These are phyloP conservation scores for Morone saxatilis DNA, from an alignment of 2,113 vertebrate genomes.

Conservation along the genomic window DNA sequence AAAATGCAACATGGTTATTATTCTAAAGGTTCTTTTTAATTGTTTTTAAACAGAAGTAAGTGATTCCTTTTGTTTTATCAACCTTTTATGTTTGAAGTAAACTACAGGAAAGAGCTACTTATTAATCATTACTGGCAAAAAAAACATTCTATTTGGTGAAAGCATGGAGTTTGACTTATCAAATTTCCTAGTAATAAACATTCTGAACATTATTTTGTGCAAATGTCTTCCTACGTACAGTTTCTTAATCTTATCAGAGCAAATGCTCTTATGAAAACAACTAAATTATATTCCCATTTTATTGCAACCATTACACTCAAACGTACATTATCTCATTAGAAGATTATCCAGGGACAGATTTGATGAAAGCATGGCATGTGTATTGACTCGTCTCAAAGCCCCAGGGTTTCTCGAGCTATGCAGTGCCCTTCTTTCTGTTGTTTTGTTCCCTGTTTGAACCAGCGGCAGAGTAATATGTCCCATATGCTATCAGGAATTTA, in stretches of 20 bases:
- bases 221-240: constrained; percentile 31
- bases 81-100: constrained; percentile 15
- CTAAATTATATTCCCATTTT: constrained; percentile 61
- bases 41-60: constrained; percentile 1
- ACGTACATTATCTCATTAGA: constrained; percentile 73
- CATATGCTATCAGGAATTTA: constrained; percentile 74
- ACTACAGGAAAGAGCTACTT: neutral
- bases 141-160: constrained; percentile 33
- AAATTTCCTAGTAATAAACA: constrained; percentile 47
- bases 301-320: constrained; percentile 63
- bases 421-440: constrained; percentile 48
- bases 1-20: neutral
- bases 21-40: neutral
- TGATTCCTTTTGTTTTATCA: constrained; percentile 1
- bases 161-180: constrained; percentile 35
- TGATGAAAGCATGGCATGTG: constrained; percentile 52
- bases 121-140: constrained; percentile 26
- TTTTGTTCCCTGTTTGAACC: constrained; percentile 73
- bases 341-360: constrained; percentile 68
- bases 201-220: constrained; percentile 41
- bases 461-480: constrained; percentile 70
- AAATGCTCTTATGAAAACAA: constrained; percentile 61
- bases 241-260: constrained; percentile 52
- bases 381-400: constrained; percentile 58
- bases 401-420: constrained; percentile 56